phyloP scores from a whole-genome alignment of 2,113 vertebrate species.

The Anser brachyrhynchus region DNA sequence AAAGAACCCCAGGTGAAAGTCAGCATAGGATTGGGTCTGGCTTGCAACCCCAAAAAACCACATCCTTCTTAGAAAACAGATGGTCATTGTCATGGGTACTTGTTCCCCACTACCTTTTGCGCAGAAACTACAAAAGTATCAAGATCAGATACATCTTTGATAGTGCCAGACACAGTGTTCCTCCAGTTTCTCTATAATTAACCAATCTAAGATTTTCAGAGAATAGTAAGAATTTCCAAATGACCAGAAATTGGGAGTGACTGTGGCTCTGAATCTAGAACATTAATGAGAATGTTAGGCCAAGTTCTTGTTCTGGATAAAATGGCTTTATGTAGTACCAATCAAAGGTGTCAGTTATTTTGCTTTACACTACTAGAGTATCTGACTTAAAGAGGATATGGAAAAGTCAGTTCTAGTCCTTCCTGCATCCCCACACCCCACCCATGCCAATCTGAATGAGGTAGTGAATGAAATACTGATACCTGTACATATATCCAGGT shows the following conservation, averaged over 20 bases:
- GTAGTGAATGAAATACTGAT: not conserved
- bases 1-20: not conserved
- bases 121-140: not conserved
- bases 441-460: not conserved
- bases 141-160: not conserved
- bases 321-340: not conserved
- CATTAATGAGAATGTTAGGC: not conserved
- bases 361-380: not conserved
- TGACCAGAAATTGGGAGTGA: not conserved
- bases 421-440: fast-evolving
- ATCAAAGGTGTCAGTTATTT: not conserved
- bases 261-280: not conserved
- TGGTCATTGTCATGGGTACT: not conserved
- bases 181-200: not conserved
- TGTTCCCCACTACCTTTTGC: not conserved
- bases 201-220: not conserved
- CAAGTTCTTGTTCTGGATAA: not conserved
- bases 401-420: not conserved
- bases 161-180: fast-evolving
- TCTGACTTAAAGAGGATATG: not conserved
- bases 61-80: not conserved
- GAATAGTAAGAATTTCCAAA: not conserved
- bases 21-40: not conserved
- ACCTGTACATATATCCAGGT: not conserved
- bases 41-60: not conserved